phyloP scores from a whole-genome alignment of 1,140 invertebrate genomes.

The Drosophila nebulosa region DNA sequence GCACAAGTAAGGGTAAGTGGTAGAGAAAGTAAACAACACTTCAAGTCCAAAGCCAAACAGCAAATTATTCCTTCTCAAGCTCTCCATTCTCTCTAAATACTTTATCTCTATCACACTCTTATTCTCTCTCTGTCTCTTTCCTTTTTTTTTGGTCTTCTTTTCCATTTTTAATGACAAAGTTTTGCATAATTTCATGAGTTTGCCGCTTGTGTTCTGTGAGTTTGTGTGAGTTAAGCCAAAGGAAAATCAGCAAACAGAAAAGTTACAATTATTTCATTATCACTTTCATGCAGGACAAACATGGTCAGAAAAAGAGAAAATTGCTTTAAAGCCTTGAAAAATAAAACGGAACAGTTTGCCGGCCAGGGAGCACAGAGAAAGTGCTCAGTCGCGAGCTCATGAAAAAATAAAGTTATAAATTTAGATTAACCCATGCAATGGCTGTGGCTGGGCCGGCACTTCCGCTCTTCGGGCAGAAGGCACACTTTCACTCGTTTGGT shows the following conservation, averaged over 20 bases:
- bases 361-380: background rate
- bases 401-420: conserved; percentile 76
- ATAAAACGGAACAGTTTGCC: conserved; percentile 21
- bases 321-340: conserved; percentile 33
- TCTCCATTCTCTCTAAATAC: background rate
- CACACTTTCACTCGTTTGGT: conserved; percentile 8
- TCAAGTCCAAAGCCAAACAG: conserved; percentile 69
- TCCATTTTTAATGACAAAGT: conserved; percentile 75
- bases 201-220: conserved; percentile 25
- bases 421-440: conserved; percentile 68
- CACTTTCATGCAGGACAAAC: conserved; percentile 56
- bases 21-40: conserved; percentile 56
- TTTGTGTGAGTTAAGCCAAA: conserved; percentile 35
- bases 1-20: background rate
- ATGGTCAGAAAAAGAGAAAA: conserved; percentile 7
- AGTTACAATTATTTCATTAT: conserved; percentile 78
- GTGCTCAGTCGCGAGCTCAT: conserved; percentile 30
- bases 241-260: conserved; percentile 61
- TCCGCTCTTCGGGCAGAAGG: conserved; percentile 14
- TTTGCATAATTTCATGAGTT: conserved; percentile 78
- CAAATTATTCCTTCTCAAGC: conserved; percentile 45
- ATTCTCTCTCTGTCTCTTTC: background rate
- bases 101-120: background rate
- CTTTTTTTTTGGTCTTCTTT: conserved; percentile 1
- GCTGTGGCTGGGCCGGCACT: conserved; percentile 13